Conservation (phyloP, 2,113 vertebrate genomes). For the Caloenas nicobarica region DNA sequence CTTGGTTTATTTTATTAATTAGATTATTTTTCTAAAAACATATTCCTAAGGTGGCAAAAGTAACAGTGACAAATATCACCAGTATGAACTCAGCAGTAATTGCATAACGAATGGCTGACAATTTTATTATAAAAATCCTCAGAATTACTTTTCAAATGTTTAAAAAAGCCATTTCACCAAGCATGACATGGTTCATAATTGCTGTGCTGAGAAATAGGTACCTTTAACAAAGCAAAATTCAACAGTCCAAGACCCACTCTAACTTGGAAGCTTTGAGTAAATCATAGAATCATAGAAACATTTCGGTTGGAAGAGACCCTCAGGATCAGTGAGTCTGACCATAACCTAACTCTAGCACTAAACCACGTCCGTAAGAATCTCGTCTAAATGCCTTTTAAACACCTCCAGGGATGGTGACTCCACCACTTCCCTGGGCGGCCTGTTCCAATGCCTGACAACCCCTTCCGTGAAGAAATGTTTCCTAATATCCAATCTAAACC, state of each 20-base stretch:
- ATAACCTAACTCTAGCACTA: too few species aligned
- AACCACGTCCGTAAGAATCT: too few species aligned
- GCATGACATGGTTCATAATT: not conserved
- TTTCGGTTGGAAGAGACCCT: too few species aligned
- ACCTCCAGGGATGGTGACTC: too few species aligned
- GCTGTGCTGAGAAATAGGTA: not conserved
- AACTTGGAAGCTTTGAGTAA: not conserved
- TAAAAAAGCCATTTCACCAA: not conserved
- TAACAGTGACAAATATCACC: not conserved
- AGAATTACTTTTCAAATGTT: not conserved
- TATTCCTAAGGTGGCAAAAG: not conserved
- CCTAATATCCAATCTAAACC: too few species aligned
- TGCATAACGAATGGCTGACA: not conserved
- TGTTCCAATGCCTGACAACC: too few species aligned
- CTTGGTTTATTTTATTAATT: not conserved
- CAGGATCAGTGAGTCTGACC: too few species aligned
- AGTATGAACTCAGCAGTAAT: not conserved
- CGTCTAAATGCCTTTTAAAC: too few species aligned
- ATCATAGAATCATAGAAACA: too few species aligned
- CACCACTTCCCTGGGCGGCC: too few species aligned
- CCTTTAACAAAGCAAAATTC: not conserved
- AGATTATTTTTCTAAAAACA: not conserved
- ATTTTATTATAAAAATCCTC: not conserved
- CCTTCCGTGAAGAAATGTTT: too few species aligned
- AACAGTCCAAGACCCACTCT: not conserved